Base-by-base conservation (phyloP, 1,140 invertebrate genomes). In the Sarcophaga bullata region DNA sequence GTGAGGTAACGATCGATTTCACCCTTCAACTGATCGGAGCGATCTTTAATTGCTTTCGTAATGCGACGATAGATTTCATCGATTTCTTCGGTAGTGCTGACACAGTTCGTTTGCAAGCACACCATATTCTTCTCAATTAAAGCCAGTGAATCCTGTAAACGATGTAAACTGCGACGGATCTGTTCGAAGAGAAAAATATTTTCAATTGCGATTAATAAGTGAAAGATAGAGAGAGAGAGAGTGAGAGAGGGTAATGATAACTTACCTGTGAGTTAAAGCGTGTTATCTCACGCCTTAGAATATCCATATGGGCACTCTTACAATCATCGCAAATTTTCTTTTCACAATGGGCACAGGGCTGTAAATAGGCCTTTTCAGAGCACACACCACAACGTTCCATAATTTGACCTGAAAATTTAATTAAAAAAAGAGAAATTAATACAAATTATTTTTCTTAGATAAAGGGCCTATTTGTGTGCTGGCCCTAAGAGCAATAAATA, bases 221-320 rank as follows among this genome's bases (percentile, higher is more conserved):
- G 4, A 4, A 37, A 37, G 25, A 37, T 37, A 37, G 4, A 37
- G 25, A 52, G 37, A 48, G 76, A 76, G 8, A 25, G 0, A 62
- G 19, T 49, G 19, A 78, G 8, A 11, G 25, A 4, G 25, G 1
- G 4, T 37, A 37, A 37, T 37, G 4, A n/a, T n/a, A 19, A 54
- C 90, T 90, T 86, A 95, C 95, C 93, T 98, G 97, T 90, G 96
- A 97, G 89, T 98, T 97, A 68, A 99, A 97, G 87, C 98, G 94
- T 50, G 94, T 92, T 8, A 99, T 98, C 93, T 99, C 98, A 80
- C 97, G 93, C 82, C 97, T 93, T 13, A 99, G 91, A 78, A 99
- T 98, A 88, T 99, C 97, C 94, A 98, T 96, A 90, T 99, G 98
- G 17, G 97, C 96, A 81, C 96, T 95, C 92, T 98, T 96, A 93